A percentile compares a stretch with the other conserved stretches of the same genome.
These are phyloP conservation scores for Lonchura striata DNA, from an alignment of 2,113 vertebrate genomes.

Conservation along the genomic window DNA sequence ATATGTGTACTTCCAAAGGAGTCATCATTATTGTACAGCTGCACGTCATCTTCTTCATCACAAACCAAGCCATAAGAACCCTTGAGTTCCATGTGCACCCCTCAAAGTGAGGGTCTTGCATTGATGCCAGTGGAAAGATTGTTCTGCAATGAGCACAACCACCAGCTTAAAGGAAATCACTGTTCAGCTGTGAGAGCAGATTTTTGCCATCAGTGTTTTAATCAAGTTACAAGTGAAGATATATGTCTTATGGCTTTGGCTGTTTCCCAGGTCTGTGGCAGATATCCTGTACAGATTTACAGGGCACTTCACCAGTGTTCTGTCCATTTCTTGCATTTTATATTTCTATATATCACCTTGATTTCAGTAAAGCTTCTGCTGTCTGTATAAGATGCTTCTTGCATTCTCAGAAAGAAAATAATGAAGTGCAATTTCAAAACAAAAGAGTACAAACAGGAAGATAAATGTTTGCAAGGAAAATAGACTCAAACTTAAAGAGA, in stretches of 20 bases:
- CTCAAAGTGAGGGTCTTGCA: not conserved
- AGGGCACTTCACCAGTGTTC: not conserved
- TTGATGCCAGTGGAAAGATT: not conserved
- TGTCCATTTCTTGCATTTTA: not conserved
- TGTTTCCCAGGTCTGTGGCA: not conserved
- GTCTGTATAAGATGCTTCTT: not conserved
- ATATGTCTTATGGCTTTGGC: not conserved
- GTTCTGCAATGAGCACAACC: not conserved
- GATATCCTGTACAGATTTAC: not conserved
- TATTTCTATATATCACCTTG: not conserved
- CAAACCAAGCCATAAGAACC: not conserved
- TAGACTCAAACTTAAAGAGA: not conserved
- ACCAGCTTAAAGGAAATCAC: not conserved
- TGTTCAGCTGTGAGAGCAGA: not conserved
- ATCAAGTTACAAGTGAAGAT: not conserved
- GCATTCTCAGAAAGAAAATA: not conserved
- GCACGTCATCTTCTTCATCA: not conserved
- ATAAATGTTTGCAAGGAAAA: not conserved
- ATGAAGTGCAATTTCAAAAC: not conserved
- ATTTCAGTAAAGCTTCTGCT: not conserved
- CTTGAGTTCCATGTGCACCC: fast-evolving
- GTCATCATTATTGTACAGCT: not conserved
- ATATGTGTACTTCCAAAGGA: not conserved
- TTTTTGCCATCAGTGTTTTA: not conserved
- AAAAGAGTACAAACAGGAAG: not conserved